Evolutionary conservation across 1,140 invertebrate genomes (phyloP).

Genomic region (Hyles euphorbiae): DNA sequence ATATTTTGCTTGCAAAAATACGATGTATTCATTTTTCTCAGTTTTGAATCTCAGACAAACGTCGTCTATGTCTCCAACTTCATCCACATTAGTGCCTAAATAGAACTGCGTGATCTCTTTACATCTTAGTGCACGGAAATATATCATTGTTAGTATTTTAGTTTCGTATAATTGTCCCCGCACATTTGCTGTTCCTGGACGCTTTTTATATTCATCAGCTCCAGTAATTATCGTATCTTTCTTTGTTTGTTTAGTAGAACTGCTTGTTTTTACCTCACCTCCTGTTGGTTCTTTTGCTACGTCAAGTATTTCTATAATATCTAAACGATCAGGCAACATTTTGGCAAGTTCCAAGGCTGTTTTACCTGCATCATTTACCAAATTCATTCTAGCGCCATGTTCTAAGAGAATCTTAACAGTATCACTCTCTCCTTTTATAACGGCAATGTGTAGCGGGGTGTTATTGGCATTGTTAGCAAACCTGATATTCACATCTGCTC

Average conservation of each 20-base stretch:
- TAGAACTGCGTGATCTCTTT: constrained; percentile 2
- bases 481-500: constrained; percentile 3
- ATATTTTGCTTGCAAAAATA: constrained; percentile 17
- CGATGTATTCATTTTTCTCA: neutral
- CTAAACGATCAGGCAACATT: neutral
- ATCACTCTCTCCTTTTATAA: neutral
- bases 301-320: no score
- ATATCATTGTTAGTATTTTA: constrained; percentile 14
- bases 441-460: constrained; percentile 1
- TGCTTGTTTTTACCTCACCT: no score
- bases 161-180: constrained; percentile 16
- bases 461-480: constrained; percentile 2
- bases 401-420: neutral
- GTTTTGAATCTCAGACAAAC: constrained; percentile 9
- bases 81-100: constrained; percentile 11
- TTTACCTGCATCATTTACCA: constrained; percentile 1
- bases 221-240: no score
- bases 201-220: constrained; percentile 3
- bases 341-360: neutral
- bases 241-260: no score
- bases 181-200: constrained; percentile 7
- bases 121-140: neutral
- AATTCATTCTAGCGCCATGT: neutral
- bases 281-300: no score
- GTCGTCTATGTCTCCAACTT: constrained; percentile 13